Percentiles rank a stretch among this genome's conserved stretches.
Conservation (phyloP, 1,140 invertebrate species). For the Pogonomyrmex barbatus region DNA sequence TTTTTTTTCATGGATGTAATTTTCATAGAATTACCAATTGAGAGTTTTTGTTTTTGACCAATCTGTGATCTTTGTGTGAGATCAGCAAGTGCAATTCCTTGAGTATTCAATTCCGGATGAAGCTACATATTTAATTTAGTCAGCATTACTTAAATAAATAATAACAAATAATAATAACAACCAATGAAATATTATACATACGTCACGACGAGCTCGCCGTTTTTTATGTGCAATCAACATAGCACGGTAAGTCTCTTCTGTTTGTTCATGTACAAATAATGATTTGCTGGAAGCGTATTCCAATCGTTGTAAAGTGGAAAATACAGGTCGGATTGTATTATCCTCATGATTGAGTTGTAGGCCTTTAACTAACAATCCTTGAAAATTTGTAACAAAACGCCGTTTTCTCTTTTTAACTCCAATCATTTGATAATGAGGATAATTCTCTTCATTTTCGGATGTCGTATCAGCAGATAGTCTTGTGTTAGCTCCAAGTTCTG, state of each 20-base stretch:
- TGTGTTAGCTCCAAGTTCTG: slow-evolving; percentile 80
- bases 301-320: slow-evolving; percentile 85
- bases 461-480: slow-evolving; percentile 81
- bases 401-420: slow-evolving; percentile 88
- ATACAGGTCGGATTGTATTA: slow-evolving; percentile 84
- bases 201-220: slow-evolving; percentile 87
- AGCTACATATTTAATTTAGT: slow-evolving; percentile 81
- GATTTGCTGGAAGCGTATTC: slow-evolving; percentile 86
- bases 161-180: not conserved
- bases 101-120: slow-evolving; percentile 87
- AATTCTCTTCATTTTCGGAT: slow-evolving; percentile 85
- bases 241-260: slow-evolving; percentile 90
- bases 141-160: slow-evolving; percentile 71
- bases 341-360: slow-evolving; percentile 81
- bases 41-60: slow-evolving; percentile 84
- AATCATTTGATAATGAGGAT: slow-evolving; percentile 86
- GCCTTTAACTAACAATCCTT: slow-evolving; percentile 82
- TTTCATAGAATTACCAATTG: slow-evolving; percentile 73
- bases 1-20: slow-evolving; percentile 79
- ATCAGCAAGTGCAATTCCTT: slow-evolving; percentile 87
- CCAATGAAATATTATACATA: slow-evolving; percentile 74
- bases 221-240: slow-evolving; percentile 90
- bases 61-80: slow-evolving; percentile 86
- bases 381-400: slow-evolving; percentile 89
- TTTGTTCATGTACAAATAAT: slow-evolving; percentile 85